Evolutionary conservation across 2,113 vertebrate genomes (phyloP), one percentile per base, ranked within the genome.

Genomic region (Macquaria australasica): DNA sequence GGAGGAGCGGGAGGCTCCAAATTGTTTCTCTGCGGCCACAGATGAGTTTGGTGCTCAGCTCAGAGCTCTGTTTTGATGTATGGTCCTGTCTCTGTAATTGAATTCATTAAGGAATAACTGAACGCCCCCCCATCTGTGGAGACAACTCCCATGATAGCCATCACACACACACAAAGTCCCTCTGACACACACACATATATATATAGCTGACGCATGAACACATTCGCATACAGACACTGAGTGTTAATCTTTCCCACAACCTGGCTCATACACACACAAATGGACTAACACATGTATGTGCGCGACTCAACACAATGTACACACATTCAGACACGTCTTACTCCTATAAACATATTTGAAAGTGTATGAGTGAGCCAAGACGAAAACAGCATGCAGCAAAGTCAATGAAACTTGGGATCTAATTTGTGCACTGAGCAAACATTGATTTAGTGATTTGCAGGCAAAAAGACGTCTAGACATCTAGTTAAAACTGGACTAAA

Each of bases 71-170:
- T 25, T 62, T 58, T 86, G 86, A 93, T 89, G 62, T 83, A 86
- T 66, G 72, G 82, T 72, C 80, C 81, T 59, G 81, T 86, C 86
- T 80, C 84, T 75, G 76, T 87, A 92, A 91, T 91, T 91, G 62
- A 90, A 94, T 92, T 91, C 77, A 92, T 92, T 92, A 92, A 86
- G 85, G 86, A 82, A 88, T 83, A 84, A 90, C 84, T 76, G 78
- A 88, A 87, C 71, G 79, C 39, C 34, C 28, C 28, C 82, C 83
- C 90, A 82, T 88, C 88, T 89, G 87, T 75, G 77, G 86, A 79
- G 73, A 88, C 87, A 37, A 84, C 82, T 86, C 89, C 82, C 87
- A 56, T 48, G 78, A 84, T 69, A 73, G 64, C 79, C 60, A 18
- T 63, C 72, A 18, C 81, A 58, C 60, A 66, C 31, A 76, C 59